Evolutionary conservation across 1,140 invertebrate species (phyloP), one percentile per base, ranked within the genome.

Genomic region (Hydropsyche tenuis): DNA sequence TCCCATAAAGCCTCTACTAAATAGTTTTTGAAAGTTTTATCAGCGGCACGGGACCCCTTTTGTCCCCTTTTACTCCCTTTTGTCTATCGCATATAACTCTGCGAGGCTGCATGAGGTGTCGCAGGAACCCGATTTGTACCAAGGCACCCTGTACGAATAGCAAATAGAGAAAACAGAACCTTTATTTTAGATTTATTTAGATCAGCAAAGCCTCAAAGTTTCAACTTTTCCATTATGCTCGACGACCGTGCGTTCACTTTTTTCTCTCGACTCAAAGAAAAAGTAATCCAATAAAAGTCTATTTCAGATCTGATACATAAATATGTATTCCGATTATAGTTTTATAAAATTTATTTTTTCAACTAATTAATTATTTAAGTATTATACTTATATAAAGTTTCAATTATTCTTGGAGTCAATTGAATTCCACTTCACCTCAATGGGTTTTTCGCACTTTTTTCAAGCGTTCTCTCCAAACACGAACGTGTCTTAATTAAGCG

Each of bases 1-100:
- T 72, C 42, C 60, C 51, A 30, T 68, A 71, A 71, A 76, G 75
- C 75, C 69, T 76, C 60, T 56, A 45, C 62, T 76, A 76, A 76
- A 76, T 76, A 76, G 72, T 76, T 76, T 75, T 70, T 73, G 75
- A 76, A 76, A 73, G 72, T 76, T 76, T 76, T 76, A 76, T 76
- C 75, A 73, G 66, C 42, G 56, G 69, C 68, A 43, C 27, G 18
- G 69, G 69, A 53, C 37, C 53, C 56, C 66, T 70, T 42, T 51
- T 42, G 51, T 63, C 65, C 43, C 23, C 23, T 60, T 64, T 51
- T 51, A 14, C 48, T 51, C 48, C 48, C 63, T 25, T 25, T 20
- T 20, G 14, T 60, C 56, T 60, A 22, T 23, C 22, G 20, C 11
- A 20, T 3, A 60, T n/a, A 60, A 22, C 7, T 23, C 20, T 25